phyloP scores from a whole-genome alignment of 53 echinoderm and acorn worm genomes.

The Antedon mediterranea region DNA sequence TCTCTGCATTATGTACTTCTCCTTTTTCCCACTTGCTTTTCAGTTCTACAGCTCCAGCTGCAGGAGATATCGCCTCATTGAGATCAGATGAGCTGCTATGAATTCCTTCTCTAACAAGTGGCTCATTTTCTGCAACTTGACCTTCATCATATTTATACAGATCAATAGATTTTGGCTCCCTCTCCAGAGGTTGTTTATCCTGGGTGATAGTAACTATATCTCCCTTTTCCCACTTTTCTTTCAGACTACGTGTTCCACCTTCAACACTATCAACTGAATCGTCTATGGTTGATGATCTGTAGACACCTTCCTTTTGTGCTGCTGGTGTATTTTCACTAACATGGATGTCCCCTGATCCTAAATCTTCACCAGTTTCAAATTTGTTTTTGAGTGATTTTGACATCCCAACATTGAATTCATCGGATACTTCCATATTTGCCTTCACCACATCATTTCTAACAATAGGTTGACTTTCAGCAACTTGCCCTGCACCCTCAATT shows the following conservation, averaged over 20 bases:
- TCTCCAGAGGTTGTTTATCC: constrained; percentile 42
- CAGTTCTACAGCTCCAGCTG: constrained; percentile 23
- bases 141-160: constrained; percentile 19
- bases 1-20: constrained; percentile 32
- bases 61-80: constrained; percentile 10
- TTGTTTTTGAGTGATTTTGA: constrained; percentile 37
- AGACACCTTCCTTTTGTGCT: constrained; percentile 33
- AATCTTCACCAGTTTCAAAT: constrained; percentile 47
- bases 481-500: constrained; percentile 8
- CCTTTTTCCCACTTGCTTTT: constrained; percentile 49
- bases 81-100: constrained; percentile 57
- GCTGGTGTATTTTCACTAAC: constrained; percentile 34
- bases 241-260: constrained; percentile 56
- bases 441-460: constrained; percentile 57
- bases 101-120: constrained; percentile 10
- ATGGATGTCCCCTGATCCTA: constrained; percentile 10
- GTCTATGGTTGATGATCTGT: constrained; percentile 14
- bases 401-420: constrained; percentile 30
- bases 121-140: constrained; percentile 11
- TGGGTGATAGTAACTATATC: constrained; percentile 67
- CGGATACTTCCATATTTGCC: constrained; percentile 3
- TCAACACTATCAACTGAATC: constrained; percentile 35
- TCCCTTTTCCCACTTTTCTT: constrained; percentile 77
- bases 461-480: constrained; percentile 71
- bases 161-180: constrained; percentile 13